Base-by-base conservation (phyloP, 2,888 invertebrate species). In the Campoletis raptor region DNA sequence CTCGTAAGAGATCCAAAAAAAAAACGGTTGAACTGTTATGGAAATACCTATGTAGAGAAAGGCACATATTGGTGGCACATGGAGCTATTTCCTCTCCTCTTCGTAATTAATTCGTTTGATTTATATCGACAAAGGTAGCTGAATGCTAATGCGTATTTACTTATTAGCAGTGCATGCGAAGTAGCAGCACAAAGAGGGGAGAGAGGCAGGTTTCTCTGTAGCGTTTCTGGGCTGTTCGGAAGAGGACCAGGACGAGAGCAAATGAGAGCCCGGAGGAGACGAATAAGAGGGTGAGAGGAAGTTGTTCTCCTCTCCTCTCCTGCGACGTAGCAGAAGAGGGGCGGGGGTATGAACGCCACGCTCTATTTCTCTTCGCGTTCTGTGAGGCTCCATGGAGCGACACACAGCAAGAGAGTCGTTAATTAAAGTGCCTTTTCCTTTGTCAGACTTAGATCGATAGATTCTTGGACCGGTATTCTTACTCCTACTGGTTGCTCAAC, bases 91-190 rank as follows among this genome's bases (percentile, higher is more conserved):
- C 37, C 84, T 79, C 67, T 78, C 74, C 81, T 81, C 77, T 77
- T 76, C 82, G 91, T 91, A 92, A 92, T 92, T 92, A 93, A 92
- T 92, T 92, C 92, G 90, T 93, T 92, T 92, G 93, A 92, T 92
- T 92, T 92, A 92, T 92, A 90, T 89, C 89, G 89, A 88, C 90
- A 91, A 91, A 92, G 90, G 90, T 90, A 89, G 87, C 88, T 88
- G 92, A 91, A 92, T 92, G 92, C 92, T 93, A 92, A 92, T 92
- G 91, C 90, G 88, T 92, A 92, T 92, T 92, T 92, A 93, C 92
- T 92, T 92, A 91, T 92, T 91, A 92, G 90, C 90, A 89, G 89
- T 89, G 91, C 89, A 90, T 89, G 87, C 88, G 89, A 88, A 86
- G 87, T 86, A 84, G 87, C 30, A 61, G 61, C 9, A 61, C 61